Base-by-base conservation (phyloP, 1,140 invertebrate genomes). In the Nylanderia fulva region DNA sequence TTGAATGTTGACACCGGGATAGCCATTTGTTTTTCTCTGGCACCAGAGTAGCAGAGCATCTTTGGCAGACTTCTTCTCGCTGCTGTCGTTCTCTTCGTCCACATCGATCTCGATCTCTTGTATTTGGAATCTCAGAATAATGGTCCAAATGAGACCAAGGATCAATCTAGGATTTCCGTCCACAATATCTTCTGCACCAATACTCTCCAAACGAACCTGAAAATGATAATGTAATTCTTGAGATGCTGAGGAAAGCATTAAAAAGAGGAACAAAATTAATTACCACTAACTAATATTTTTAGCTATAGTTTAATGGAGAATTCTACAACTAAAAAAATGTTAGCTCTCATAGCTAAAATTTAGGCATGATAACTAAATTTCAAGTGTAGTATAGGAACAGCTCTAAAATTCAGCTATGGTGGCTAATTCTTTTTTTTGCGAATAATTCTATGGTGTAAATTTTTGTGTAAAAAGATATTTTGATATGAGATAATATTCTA, bases 31-130 rank as follows among this genome's bases (percentile, higher is more conserved):
- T 95, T 99, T 99, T 64, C 99, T 96, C 95, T 99, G 99, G 93
- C 99, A 99, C 99, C 99, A 99, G 64, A 99, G 96, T 39, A 99
- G 95, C 82, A 99, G 94, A 4, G 99, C 99, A 95, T 99, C 99
- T 96, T 99, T 99, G 76, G 99, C 99, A 5, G 99, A 99, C 95
- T 99, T 99, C 96, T 99, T 99, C 94, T 99, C 99, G 86, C 98
- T 98, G 86, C 98, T 98, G 94, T 99, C 98, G 95, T 99, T 99
- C 92, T 99, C 98, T 95, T 99, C 98, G 95, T 99, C 98, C 92
- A 99, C 98, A 95, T 99, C 98, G 91, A 99, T 99, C 95, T 99
- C 98, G 93, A 99, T 99, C 96, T 99, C 99, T 95, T 99, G 99
- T 90, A 99, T 99, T 96, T 99, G 98, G 95, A 99, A 99, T 39